phyloP scores from a whole-genome alignment of 2,888 invertebrate genomes.

The Villa cingulata region DNA sequence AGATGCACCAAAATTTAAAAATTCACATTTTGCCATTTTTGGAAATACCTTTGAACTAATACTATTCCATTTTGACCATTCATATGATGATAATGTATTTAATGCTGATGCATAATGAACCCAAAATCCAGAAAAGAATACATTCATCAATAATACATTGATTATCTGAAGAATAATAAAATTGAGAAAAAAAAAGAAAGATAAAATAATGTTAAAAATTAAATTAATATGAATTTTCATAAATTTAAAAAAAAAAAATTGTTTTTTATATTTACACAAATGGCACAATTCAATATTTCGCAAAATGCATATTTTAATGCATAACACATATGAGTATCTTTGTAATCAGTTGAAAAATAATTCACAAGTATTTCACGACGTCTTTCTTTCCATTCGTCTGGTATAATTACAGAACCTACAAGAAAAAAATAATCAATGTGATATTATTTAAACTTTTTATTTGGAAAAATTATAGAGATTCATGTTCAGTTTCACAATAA shows the following conservation, averaged over 20 bases:
- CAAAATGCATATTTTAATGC: constrained; percentile 53
- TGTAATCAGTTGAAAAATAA: constrained; percentile 26
- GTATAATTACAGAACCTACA: constrained; percentile 3
- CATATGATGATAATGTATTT: constrained; percentile 22
- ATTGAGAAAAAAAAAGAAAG: neutral
- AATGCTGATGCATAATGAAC: constrained; percentile 26
- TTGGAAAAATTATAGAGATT: too few species aligned
- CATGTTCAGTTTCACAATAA: too few species aligned
- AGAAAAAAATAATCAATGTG: too few species aligned
- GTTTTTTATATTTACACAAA: constrained; percentile 45
- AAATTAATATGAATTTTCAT: neutral
- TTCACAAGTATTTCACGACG: constrained; percentile 21
- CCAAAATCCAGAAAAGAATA: constrained; percentile 31
- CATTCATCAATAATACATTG: constrained; percentile 27
- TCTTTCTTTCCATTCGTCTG: constrained; percentile 10
- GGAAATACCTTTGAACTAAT: constrained; percentile 30
- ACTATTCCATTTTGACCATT: constrained; percentile 29
- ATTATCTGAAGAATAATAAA: constrained; percentile 19
- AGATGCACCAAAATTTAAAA: constrained; percentile 73
- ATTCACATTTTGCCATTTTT: constrained; percentile 77
- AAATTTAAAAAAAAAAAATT: neutral
- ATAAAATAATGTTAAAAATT: neutral
- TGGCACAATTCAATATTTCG: constrained; percentile 57
- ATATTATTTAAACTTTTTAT: too few species aligned
- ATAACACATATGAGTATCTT: constrained; percentile 37